Percentiles rank a stretch among this genome's conserved stretches.
phyloP scores from a whole-genome alignment of 2,888 invertebrate genomes.

The Beris morrisii region DNA sequence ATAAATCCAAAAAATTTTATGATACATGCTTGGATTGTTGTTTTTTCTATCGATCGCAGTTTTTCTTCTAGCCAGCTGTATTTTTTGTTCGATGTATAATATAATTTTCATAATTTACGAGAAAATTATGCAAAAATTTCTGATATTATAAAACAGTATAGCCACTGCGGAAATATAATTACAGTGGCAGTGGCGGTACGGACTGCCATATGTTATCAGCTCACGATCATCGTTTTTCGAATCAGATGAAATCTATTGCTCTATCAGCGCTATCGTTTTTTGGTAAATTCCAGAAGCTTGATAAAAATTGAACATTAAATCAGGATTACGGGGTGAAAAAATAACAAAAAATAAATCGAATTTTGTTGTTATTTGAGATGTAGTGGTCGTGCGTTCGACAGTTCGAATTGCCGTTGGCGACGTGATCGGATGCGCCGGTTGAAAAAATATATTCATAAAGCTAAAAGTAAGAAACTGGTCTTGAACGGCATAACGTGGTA shows the following conservation, averaged over 20 bases:
- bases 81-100: not conserved
- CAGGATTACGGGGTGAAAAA: constrained; percentile 32
- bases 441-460: not conserved
- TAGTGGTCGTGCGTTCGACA: not conserved
- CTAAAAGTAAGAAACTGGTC: not conserved
- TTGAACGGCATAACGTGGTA: too few relatives aligned
- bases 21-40: not conserved
- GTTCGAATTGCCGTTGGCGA: not conserved
- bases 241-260: constrained; percentile 3
- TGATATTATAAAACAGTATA: constrained; percentile 11
- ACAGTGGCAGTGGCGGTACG: constrained; percentile 11
- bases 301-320: constrained; percentile 36
- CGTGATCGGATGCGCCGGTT: not conserved
- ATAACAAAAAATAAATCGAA: not conserved
- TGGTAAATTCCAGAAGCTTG: constrained; percentile 38
- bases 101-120: constrained; percentile 26
- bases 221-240: not conserved
- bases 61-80: not conserved
- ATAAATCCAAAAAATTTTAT: not conserved
- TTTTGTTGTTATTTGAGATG: too few relatives aligned
- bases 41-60: not conserved
- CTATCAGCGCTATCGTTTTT: constrained; percentile 31
- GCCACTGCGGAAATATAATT: constrained; percentile 24
- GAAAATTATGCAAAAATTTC: constrained; percentile 33
- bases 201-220: constrained; percentile 10